These are phyloP conservation scores for Colius striatus DNA, from an alignment of 2,113 vertebrate species.

Conservation along the genomic window DNA sequence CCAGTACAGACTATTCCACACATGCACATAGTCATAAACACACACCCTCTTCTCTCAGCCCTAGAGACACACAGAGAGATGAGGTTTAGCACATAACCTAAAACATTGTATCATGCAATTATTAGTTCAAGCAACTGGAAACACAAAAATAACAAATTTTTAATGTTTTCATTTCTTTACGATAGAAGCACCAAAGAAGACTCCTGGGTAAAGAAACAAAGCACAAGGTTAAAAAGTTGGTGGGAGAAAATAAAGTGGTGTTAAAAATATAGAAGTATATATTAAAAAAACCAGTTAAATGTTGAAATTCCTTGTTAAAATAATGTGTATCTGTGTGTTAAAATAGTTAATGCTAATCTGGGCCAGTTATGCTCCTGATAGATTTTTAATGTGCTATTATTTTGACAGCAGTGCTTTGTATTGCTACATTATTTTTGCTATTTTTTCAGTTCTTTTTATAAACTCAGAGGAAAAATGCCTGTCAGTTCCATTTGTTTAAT, in stretches of 20 bases:
- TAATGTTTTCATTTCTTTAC: neutral
- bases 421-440: neutral
- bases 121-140: neutral
- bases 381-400: neutral
- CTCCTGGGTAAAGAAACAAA: neutral
- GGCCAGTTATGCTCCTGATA: neutral
- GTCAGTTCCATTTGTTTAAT: neutral
- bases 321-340: neutral
- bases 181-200: neutral
- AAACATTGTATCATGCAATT: neutral
- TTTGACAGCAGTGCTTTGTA: neutral
- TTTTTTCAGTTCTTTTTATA: neutral
- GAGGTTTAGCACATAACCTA: neutral
- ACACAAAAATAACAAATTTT: neutral
- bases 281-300: neutral
- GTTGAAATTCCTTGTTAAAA: neutral
- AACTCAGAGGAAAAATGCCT: neutral
- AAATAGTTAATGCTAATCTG: neutral
- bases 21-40: too few species aligned
- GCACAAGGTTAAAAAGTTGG: neutral
- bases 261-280: neutral
- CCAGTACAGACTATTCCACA: fast-evolving
- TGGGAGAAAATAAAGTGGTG: neutral
- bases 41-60: neutral
- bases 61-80: neutral